Conservation (phyloP, 1,140 invertebrate species). For the Calephelis virginiensis region DNA sequence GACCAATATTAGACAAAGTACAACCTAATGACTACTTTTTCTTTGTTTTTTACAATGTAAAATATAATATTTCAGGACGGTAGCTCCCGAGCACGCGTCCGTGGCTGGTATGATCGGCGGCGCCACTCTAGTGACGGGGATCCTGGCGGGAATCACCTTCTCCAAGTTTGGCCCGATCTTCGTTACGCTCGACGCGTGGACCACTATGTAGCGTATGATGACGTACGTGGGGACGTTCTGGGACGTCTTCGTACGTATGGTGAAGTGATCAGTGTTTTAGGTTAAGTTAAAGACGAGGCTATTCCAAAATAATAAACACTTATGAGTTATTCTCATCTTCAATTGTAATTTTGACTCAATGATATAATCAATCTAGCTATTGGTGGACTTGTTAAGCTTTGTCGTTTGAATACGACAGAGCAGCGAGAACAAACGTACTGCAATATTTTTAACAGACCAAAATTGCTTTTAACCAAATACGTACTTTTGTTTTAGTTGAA, state of each 20-base stretch:
- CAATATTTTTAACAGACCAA: no score
- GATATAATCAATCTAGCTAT: no score
- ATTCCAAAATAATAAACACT: background rate
- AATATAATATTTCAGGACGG: slow-evolving; percentile 81
- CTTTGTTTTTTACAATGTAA: no score
- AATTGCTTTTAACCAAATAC: no score
- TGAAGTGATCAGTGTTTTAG: slow-evolving; percentile 18
- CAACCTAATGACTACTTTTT: no score
- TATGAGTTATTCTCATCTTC: background rate
- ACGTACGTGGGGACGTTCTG: slow-evolving; percentile 37
- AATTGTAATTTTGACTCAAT: no score
- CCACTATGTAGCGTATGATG: slow-evolving; percentile 42
- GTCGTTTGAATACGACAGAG: no score
- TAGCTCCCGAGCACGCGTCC: slow-evolving; percentile 89
- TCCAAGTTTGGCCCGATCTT: slow-evolving; percentile 85
- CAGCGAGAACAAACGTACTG: no score
- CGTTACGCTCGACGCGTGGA: slow-evolving; percentile 55
- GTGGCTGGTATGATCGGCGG: slow-evolving; percentile 97
- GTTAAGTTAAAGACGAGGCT: slow-evolving; percentile 1
- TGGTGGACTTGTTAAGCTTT: no score
- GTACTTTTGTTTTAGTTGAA: no score
- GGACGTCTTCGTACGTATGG: slow-evolving; percentile 38
- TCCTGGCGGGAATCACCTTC: slow-evolving; percentile 90
- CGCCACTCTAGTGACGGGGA: slow-evolving; percentile 93
- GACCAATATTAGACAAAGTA: no score